Percentiles rank a stretch among this genome's conserved stretches.
phyloP scores from a whole-genome alignment of 2,113 vertebrate genomes.

The Apteryx mantelli region DNA sequence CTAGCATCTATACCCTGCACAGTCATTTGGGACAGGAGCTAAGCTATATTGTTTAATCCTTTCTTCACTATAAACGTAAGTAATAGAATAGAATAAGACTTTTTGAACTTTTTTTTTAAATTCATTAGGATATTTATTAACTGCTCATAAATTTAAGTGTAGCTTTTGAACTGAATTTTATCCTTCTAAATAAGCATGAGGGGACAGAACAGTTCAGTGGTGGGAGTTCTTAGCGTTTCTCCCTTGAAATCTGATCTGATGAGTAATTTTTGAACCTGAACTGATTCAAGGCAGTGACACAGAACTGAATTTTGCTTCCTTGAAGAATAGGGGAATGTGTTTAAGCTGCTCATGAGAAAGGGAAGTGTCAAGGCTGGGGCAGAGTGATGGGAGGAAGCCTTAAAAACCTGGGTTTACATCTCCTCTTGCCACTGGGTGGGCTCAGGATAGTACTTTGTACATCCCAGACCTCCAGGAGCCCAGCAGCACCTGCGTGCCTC shows the following conservation, averaged over 20 bases:
- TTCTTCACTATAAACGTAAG: background rate
- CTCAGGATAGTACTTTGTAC: background rate
- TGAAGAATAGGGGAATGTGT: background rate
- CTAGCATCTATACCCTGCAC: background rate
- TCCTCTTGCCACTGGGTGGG: background rate
- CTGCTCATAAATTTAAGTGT: background rate
- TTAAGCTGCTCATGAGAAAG: background rate
- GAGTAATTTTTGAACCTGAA: background rate
- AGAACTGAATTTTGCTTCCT: background rate
- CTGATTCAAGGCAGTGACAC: background rate
- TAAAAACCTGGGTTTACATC: background rate
- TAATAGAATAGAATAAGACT: background rate
- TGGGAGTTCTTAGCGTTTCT: background rate
- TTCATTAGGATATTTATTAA: background rate
- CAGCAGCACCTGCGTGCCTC: background rate
- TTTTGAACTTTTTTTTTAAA: background rate
- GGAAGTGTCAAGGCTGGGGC: background rate
- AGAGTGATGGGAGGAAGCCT: background rate
- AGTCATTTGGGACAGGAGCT: background rate
- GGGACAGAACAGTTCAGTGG: background rate
- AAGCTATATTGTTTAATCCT: background rate
- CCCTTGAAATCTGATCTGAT: background rate
- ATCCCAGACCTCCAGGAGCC: background rate
- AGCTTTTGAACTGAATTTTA: background rate
- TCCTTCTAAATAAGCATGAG: background rate